Percentiles rank a stretch among this genome's conserved stretches.
Conservation (phyloP, 1,140 invertebrate species). For the Dysdera silvatica region DNA sequence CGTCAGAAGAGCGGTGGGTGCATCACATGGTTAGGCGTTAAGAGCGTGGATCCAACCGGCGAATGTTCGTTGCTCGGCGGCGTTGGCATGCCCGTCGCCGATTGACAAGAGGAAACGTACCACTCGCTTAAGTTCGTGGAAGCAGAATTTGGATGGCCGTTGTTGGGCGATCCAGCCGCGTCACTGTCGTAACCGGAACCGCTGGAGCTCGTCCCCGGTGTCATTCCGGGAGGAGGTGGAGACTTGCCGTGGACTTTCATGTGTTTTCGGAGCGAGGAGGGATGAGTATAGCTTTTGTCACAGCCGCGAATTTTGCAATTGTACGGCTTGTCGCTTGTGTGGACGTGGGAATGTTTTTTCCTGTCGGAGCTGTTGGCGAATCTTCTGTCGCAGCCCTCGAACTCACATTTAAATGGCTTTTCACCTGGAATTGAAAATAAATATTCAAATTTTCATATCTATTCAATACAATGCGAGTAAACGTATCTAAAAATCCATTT, state of each 20-base stretch:
- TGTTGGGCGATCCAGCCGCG: not conserved
- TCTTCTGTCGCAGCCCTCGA: constrained; percentile 85
- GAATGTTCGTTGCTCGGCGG: constrained; percentile 49
- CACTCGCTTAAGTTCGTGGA: constrained; percentile 52
- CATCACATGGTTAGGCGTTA: constrained; percentile 42
- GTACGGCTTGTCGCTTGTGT: constrained; percentile 97
- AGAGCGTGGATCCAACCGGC: constrained; percentile 31
- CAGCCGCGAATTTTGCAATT: constrained; percentile 92
- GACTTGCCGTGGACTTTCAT: constrained; percentile 80
- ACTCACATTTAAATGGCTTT: constrained; percentile 98
- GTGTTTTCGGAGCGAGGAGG: constrained; percentile 90
- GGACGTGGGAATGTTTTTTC: constrained; percentile 98
- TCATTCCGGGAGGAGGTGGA: constrained; percentile 38
- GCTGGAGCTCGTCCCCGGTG: constrained; percentile 24
- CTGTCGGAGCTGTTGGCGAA: constrained; percentile 98
- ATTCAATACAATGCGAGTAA: too few relatives aligned
- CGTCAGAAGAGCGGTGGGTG: constrained; percentile 38
- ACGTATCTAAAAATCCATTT: too few relatives aligned
- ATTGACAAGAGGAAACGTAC: constrained; percentile 58
- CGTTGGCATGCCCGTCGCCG: constrained; percentile 47
- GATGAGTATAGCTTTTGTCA: constrained; percentile 99
- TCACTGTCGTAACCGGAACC: constrained; percentile 42
- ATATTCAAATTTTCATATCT: too few relatives aligned
- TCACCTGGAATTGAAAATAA: constrained; percentile 72
- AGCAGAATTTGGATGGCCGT: constrained; percentile 27